Conservation (phyloP, 2,888 invertebrate genomes). For the Tiliacea aurago region DNA sequence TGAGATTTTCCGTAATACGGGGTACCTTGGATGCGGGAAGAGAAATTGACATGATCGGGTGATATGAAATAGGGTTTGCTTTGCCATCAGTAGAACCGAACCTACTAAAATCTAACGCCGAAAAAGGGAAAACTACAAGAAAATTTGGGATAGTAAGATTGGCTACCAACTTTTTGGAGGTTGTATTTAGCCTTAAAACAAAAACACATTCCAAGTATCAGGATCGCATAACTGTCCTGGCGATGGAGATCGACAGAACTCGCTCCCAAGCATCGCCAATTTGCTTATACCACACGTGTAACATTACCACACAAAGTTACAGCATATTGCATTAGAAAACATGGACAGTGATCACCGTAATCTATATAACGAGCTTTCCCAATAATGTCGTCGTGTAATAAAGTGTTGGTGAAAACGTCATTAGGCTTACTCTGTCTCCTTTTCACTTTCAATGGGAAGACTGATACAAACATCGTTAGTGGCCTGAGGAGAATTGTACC, state of each 20-base stretch:
- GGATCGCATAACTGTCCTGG: constrained; percentile 24
- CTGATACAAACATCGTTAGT: background rate
- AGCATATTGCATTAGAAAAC: constrained; percentile 60
- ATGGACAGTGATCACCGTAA: constrained; percentile 55
- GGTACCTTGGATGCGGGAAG: too few species aligned
- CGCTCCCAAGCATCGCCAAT: constrained; percentile 6
- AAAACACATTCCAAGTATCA: constrained; percentile 22
- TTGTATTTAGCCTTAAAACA: background rate
- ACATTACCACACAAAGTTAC: constrained; percentile 53
- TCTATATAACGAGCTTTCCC: constrained; percentile 64
- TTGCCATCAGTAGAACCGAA: too few species aligned
- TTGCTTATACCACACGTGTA: constrained; percentile 33
- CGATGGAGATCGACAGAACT: background rate
- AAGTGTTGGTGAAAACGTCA: constrained; percentile 56
- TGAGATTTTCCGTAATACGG: background rate
- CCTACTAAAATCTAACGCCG: background rate
- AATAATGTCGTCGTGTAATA: constrained; percentile 54
- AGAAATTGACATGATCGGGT: too few species aligned
- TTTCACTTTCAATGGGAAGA: constrained; percentile 58
- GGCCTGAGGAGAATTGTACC: constrained; percentile 3
- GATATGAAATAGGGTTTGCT: too few species aligned
- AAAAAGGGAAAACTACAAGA: background rate
- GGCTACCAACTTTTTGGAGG: too few species aligned
- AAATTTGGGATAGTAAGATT: background rate
- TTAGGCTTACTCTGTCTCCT: constrained; percentile 48